Conservation (phyloP, 2,113 vertebrate species). For the Patagioenas fasciata region DNA sequence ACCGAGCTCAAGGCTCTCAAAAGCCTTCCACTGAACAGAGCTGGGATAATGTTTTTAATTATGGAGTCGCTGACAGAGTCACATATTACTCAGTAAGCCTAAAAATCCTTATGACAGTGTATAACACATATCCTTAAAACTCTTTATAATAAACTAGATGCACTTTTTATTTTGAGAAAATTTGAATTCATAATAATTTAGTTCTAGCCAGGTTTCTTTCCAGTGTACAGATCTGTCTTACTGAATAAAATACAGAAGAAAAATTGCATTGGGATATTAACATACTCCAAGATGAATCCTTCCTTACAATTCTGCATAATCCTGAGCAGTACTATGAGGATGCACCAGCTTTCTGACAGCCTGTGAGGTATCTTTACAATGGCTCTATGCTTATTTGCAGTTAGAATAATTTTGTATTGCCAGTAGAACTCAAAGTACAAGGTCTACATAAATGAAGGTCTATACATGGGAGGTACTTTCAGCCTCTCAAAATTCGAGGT, state of each 20-base stretch:
- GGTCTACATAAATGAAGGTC: background rate
- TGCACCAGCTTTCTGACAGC: accelerated
- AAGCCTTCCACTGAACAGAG: constrained; percentile 17
- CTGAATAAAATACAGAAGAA: background rate
- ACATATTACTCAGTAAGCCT: background rate
- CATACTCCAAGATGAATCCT: background rate
- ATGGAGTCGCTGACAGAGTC: background rate
- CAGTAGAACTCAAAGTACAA: background rate
- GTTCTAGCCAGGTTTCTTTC: background rate
- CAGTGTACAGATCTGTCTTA: background rate
- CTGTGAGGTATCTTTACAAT: background rate
- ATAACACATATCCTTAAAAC: background rate
- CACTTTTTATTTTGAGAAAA: background rate
- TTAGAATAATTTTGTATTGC: background rate
- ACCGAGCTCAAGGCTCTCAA: constrained; percentile 15
- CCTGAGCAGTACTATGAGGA: too few species aligned
- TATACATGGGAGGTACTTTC: background rate
- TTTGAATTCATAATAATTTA: background rate
- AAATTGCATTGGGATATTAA: background rate
- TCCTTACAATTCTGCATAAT: background rate
- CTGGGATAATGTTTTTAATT: constrained; percentile 23
- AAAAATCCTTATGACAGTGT: background rate
- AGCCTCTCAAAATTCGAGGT: background rate
- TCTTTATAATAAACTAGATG: background rate
- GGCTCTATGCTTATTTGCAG: background rate